Percentiles rank a stretch among this genome's conserved stretches.
phyloP scores from a whole-genome alignment of 2,113 vertebrate genomes.

The Solea senegalensis region DNA sequence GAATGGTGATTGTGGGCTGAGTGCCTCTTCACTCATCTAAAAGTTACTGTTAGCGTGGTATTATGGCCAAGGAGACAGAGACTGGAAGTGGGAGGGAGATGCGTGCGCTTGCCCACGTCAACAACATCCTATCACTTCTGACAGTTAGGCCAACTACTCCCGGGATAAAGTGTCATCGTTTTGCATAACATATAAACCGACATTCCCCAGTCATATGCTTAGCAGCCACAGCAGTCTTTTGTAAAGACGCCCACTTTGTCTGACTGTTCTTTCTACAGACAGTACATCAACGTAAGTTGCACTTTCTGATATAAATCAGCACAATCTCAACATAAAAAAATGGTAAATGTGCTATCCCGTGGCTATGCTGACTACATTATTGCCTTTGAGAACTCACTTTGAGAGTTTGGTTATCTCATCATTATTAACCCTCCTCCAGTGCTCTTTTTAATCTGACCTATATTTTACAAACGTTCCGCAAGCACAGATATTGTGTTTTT shows the following conservation, averaged over 20 bases:
- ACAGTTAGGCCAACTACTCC: conserved; percentile 1
- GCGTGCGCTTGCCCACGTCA: conserved; percentile 11
- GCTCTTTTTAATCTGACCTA: no score
- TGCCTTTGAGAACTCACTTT: neutral
- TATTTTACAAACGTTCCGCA: no score
- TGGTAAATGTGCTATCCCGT: neutral
- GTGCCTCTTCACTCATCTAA: conserved; percentile 26
- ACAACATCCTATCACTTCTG: conserved; percentile 9
- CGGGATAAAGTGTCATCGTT: neutral
- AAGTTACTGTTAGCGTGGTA: neutral
- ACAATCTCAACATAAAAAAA: neutral
- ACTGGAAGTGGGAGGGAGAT: conserved; percentile 25
- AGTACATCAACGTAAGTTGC: no score
- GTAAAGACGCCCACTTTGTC: neutral
- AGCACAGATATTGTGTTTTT: no score
- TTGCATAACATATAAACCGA: neutral
- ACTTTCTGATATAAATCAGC: neutral
- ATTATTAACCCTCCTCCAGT: neutral
- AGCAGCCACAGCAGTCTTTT: neutral
- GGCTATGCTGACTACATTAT: no score
- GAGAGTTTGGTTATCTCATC: neutral
- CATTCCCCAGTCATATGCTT: neutral
- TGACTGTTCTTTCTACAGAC: neutral
- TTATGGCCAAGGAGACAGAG: conserved; percentile 15
- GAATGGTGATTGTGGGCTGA: conserved; percentile 29